A percentile compares a stretch with the other conserved stretches of the same genome.
phyloP scores from a whole-genome alignment of 2,113 vertebrate genomes.

The Scopus umbretta region DNA sequence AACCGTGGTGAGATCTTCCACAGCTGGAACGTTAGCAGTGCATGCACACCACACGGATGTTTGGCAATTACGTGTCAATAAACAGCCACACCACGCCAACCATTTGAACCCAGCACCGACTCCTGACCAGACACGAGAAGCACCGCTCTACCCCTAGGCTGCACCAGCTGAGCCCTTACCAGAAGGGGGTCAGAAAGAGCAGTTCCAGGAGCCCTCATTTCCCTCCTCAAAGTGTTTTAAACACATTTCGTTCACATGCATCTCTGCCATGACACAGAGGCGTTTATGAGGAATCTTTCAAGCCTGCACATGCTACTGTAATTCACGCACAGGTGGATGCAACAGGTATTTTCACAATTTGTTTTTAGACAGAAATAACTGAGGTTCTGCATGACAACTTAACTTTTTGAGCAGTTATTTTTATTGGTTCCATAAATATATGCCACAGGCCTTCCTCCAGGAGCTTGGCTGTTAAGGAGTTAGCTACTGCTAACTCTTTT shows the following conservation, averaged over 20 bases:
- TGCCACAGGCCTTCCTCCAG: background rate
- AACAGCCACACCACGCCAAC: background rate
- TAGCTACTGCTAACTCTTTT: background rate
- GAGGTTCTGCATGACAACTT: background rate
- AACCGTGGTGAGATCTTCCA: background rate
- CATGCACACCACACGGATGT: background rate
- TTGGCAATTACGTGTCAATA: background rate
- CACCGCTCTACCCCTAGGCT: background rate
- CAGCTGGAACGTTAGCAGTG: fast-evolving
- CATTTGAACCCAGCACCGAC: background rate
- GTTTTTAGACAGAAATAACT: background rate
- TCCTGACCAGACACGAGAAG: background rate
- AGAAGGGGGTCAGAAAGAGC: background rate
- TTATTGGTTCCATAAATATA: background rate
- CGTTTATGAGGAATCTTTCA: background rate
- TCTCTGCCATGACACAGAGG: background rate
- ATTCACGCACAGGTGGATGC: background rate
- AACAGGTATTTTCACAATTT: background rate
- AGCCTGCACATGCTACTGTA: background rate
- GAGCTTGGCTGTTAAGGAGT: background rate
- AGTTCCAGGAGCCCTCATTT: background rate
- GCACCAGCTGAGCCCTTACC: too few relatives aligned
- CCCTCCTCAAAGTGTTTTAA: background rate
- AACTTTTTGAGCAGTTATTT: background rate
- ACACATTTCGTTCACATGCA: background rate